Evolutionary conservation across 2,797 vertebrate species (phyloP), one percentile per base, ranked within the genome.

Genomic region (Urosaurus nigricauda): DNA sequence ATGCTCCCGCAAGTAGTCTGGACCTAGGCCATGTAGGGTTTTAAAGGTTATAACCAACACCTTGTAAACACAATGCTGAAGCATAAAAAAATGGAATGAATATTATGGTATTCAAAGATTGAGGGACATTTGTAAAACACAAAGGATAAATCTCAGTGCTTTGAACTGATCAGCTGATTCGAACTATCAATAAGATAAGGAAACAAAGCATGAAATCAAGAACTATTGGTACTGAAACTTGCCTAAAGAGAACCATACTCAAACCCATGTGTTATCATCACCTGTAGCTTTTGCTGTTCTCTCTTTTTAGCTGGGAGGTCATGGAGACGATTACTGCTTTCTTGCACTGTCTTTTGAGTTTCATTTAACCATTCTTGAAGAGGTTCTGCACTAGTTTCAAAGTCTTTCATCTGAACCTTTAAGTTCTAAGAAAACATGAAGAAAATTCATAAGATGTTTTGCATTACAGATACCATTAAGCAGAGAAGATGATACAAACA

Each of bases 211-310:
- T 58, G 51, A 65, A 87, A 71, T 81, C 89, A 88, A 88, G 17
- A n/a, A 60, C 37, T 26, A 85, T 71, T 21, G 86, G 47, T 32
- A 21, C n/a, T 56, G 11, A 78, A 86, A 88, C 16, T 68, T 4
- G 7, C 9, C 9, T 3, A 26, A 71, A 19, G 58, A 51, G 4
- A 12, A 70, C 17, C 79, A 19, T 43, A 19, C 4, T 29, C 13
- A 6, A 24, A 4, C 70, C 8, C 3, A 40, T 75, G 77, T 37
- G 8, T 35, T 0, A 12, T 83, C 4, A 0, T 95, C 85, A 99
- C 98, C 98, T 99, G 98, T 24, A 99, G 97, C 84, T 98, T 98
- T 85, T 98, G 97, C 70, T 98, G 98, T 88, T 99, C 98, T 73
- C 95, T 95, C 91, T 97, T 98, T 95, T 99, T 99, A 63, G 98